Evolutionary conservation across 2,113 vertebrate genomes (phyloP).

Genomic region (Pteruthius melanotis): DNA sequence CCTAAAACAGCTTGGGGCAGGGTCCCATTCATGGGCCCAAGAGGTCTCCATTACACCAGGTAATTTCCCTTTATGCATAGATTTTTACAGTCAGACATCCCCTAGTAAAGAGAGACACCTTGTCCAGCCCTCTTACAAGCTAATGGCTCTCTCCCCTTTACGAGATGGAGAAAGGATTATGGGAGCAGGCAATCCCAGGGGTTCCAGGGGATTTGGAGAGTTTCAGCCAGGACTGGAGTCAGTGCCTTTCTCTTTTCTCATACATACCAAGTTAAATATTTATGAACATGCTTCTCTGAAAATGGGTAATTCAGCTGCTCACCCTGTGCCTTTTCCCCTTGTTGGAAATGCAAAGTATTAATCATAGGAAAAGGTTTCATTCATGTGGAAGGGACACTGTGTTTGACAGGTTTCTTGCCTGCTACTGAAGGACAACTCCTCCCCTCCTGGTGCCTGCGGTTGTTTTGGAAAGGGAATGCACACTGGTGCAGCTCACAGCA

Average conservation of each 20-base stretch:
- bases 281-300: not conserved
- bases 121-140: not conserved
- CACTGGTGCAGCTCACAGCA: not conserved
- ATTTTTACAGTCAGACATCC: not conserved
- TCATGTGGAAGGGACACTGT: constrained; percentile 16
- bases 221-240: not conserved
- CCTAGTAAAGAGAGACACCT: not conserved
- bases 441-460: not conserved
- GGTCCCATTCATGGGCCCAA: not conserved
- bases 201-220: not conserved
- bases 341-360: constrained; percentile 3
- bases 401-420: constrained; percentile 16
- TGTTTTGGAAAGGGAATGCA: constrained; percentile 29
- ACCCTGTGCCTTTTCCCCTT: not conserved
- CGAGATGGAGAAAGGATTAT: not conserved
- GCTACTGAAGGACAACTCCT: constrained; percentile 26
- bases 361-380: constrained; percentile 16
- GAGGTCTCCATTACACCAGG: not conserved
- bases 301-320: not conserved
- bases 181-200: not conserved
- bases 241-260: not conserved
- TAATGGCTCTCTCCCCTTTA: not conserved
- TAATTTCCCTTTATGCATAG: not conserved
- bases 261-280: constrained; percentile 26
- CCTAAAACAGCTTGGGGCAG: not conserved